Evolutionary conservation across 2,888 invertebrate species (phyloP).

Genomic region (Folsomia candida): DNA sequence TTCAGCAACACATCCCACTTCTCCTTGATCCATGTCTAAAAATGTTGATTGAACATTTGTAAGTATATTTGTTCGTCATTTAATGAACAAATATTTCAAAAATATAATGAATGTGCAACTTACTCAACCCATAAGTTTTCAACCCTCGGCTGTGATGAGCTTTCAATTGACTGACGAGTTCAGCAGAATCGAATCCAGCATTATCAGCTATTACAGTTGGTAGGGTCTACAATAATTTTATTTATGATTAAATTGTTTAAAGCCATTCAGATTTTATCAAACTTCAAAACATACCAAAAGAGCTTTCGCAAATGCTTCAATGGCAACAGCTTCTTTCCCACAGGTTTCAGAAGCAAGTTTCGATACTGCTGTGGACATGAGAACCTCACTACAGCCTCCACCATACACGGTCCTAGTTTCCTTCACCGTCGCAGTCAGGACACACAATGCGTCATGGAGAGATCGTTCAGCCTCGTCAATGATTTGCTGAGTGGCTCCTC

Average conservation of each 20-base stretch:
- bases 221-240: slow-evolving; percentile 65
- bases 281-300: slow-evolving; percentile 56
- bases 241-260: not conserved
- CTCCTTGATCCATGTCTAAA: slow-evolving; percentile 83
- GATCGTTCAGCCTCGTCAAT: slow-evolving; percentile 98
- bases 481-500: slow-evolving; percentile 97
- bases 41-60: slow-evolving; percentile 13
- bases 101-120: slow-evolving; percentile 51
- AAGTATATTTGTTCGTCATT: not conserved
- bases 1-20: slow-evolving; percentile 82
- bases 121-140: slow-evolving; percentile 72
- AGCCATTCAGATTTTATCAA: not conserved
- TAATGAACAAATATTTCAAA: too few species aligned
- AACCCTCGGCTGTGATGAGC: slow-evolving; percentile 85
- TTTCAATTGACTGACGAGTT: slow-evolving; percentile 84
- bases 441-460: slow-evolving; percentile 96
- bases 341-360: slow-evolving; percentile 80
- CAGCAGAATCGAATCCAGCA: slow-evolving; percentile 96
- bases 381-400: slow-evolving; percentile 92
- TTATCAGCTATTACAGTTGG: slow-evolving; percentile 98
- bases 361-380: slow-evolving; percentile 92
- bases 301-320: slow-evolving; percentile 90
- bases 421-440: slow-evolving; percentile 89
- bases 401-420: slow-evolving; percentile 89
- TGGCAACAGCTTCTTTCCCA: slow-evolving; percentile 96